Percentiles rank a stretch among this genome's conserved stretches.
Evolutionary conservation across 2,113 vertebrate species (phyloP).

Genomic region (Myrmophylax atrothorax): DNA sequence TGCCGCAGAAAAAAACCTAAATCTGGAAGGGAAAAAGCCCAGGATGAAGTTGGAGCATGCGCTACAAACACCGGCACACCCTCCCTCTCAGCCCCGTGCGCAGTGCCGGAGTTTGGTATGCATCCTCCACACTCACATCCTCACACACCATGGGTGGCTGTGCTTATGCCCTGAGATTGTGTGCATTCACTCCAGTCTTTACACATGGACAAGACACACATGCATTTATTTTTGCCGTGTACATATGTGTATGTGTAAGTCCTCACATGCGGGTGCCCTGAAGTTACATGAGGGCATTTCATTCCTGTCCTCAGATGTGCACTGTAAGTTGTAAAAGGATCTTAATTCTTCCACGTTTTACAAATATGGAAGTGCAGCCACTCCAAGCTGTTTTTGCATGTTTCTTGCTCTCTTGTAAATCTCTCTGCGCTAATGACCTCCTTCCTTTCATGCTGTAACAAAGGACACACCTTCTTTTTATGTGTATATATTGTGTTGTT

Average conservation of each 20-base stretch:
- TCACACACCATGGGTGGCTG: rapidly evolving
- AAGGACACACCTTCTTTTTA: neutral
- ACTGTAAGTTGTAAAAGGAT: neutral
- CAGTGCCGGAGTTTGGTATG: rapidly evolving
- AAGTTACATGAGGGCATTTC: neutral
- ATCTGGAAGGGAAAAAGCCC: neutral
- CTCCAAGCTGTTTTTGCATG: neutral
- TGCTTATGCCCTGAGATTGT: neutral
- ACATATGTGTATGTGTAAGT: rapidly evolving
- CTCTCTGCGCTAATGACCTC: rapidly evolving
- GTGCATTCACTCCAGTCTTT: neutral
- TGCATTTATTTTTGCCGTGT: neutral
- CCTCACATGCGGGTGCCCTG: rapidly evolving
- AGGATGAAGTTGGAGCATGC: neutral
- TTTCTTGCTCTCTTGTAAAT: neutral
- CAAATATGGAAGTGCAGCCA: rapidly evolving
- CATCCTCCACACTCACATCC: neutral
- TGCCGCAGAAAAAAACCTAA: neutral
- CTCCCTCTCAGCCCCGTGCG: rapidly evolving
- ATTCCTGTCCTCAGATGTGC: neutral
- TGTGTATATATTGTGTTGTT: neutral
- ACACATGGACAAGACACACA: neutral
- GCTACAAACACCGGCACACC: neutral
- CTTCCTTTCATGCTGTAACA: neutral
- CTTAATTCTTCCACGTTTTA: neutral